Percentiles rank a stretch among this genome's conserved stretches.
Evolutionary conservation across 2,113 vertebrate genomes (phyloP).

Genomic region (Bubo scandiacus): DNA sequence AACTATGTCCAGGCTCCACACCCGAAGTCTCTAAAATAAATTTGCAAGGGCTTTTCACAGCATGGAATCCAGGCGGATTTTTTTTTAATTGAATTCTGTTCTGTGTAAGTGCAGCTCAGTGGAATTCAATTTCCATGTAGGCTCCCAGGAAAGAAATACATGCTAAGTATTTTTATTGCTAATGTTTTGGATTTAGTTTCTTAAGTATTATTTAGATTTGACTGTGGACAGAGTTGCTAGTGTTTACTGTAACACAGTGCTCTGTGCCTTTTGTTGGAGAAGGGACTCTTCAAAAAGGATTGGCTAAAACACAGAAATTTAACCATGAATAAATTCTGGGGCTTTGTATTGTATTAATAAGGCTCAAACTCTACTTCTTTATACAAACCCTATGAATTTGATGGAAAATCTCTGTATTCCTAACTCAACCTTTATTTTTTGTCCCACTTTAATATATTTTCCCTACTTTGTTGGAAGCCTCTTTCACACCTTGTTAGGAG

Average conservation of each 20-base stretch:
- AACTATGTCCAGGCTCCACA: constrained; percentile 31
- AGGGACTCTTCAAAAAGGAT: not conserved
- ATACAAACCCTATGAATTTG: not conserved
- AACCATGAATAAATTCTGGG: constrained; percentile 25
- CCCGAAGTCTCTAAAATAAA: constrained; percentile 53
- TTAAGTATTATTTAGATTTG: constrained; percentile 46
- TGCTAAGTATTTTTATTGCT: constrained; percentile 54
- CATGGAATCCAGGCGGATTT: constrained; percentile 29
- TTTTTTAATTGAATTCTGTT: constrained; percentile 62
- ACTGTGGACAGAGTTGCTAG: constrained; percentile 7
- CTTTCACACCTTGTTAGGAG: not conserved
- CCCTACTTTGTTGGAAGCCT: not conserved
- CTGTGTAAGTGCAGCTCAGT: constrained; percentile 20
- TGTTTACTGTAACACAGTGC: constrained; percentile 31
- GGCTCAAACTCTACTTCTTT: constrained; percentile 24
- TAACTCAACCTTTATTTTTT: not conserved
- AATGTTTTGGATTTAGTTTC: constrained; percentile 50
- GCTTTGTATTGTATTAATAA: constrained; percentile 44
- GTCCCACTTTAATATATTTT: not conserved
- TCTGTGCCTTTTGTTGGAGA: not conserved
- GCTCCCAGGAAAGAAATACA: constrained; percentile 60
- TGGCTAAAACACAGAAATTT: constrained; percentile 16
- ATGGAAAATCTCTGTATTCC: not conserved
- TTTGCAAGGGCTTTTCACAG: constrained; percentile 59
- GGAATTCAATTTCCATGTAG: constrained; percentile 53